phyloP scores from a whole-genome alignment of 1,140 invertebrate genomes.

The Apocrypta bakeri region DNA sequence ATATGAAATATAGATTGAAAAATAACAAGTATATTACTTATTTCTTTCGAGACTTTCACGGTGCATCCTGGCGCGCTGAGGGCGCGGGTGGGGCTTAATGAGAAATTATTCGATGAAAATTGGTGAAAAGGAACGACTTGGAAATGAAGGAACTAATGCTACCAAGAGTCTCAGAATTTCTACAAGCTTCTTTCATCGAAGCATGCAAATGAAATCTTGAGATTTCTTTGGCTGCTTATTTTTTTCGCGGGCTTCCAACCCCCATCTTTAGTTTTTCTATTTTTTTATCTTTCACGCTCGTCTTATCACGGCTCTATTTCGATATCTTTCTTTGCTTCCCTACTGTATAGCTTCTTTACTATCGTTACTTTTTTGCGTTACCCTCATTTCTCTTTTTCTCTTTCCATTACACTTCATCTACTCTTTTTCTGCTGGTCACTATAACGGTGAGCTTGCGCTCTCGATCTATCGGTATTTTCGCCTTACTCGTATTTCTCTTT shows the following conservation, averaged over 20 bases:
- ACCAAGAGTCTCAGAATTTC: slow-evolving; percentile 14
- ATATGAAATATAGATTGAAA: background rate
- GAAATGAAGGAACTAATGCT: slow-evolving; percentile 12
- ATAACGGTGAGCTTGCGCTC: background rate
- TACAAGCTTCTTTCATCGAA: background rate
- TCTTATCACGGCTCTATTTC: slow-evolving; percentile 1
- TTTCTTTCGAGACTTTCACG: background rate
- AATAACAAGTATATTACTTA: background rate
- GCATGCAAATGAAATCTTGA: slow-evolving; percentile 6
- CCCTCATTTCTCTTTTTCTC: background rate
- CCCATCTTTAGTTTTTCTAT: background rate
- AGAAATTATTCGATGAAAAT: background rate
- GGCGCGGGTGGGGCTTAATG: background rate
- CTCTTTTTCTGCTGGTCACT: background rate
- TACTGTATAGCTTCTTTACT: background rate
- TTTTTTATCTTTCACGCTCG: background rate
- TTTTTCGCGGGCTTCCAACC: background rate
- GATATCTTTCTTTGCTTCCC: background rate
- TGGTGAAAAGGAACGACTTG: slow-evolving; percentile 16
- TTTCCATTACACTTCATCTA: background rate
- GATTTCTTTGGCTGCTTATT: slow-evolving; percentile 17
- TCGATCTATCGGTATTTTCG: background rate
- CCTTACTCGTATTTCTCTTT: background rate
- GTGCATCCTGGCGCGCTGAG: background rate
- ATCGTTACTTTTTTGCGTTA: background rate